Evolutionary conservation across 2,797 vertebrate genomes (phyloP), one percentile per base, ranked within the genome.

Genomic region (Neoniphon sammara): DNA sequence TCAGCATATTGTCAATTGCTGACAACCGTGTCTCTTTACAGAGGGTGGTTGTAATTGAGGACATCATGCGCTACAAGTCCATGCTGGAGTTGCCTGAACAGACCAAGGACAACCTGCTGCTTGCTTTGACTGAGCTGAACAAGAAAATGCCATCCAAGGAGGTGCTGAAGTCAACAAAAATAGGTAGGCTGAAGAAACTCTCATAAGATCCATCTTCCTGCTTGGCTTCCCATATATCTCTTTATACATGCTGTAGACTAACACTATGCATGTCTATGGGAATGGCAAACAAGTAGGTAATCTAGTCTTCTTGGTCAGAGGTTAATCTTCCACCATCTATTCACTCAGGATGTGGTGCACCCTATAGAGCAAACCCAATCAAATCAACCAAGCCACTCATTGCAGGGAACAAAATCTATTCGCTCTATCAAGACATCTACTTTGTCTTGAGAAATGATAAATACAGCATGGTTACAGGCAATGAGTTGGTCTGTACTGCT

Each of bases 41-140:
- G 98, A 96, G 98, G 89, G 97, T 99, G 86, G 97, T 99, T 81
- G 97, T 99, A 72, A 91, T 99, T 80, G 97, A 99, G 89, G 97
- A 99, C 79, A 96, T 99, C 86, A 91, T 95, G 91, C 94, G 96
- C 76, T 97, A 92, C 92, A 99, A 97, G 77, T 94, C 95, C 63
- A 93, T 94, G 49, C 83, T 99, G 72, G 96, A 98, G 83, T 92
- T 99, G 65, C 95, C 96, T 70, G 87, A 87, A 18, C 98, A 99
- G 83, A 92, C 85, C 0, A 96, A 93, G 70, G 96, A 97, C 61
- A 97, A 97, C 83, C 92, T 99, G 76, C 76, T 97, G 0, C 87
- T 90, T 66, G 94, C 95, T 55, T 87, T 99, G 88, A 90, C 47
- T 53, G 96, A 98, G 84, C 93, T 99, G 70, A 94, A 94, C 91